A percentile compares a stretch with the other conserved stretches of the same genome.
Evolutionary conservation across 30 jellyfish, hydroid and myxozoan genomes (phyloP).

Genomic region (Mastigias papua): DNA sequence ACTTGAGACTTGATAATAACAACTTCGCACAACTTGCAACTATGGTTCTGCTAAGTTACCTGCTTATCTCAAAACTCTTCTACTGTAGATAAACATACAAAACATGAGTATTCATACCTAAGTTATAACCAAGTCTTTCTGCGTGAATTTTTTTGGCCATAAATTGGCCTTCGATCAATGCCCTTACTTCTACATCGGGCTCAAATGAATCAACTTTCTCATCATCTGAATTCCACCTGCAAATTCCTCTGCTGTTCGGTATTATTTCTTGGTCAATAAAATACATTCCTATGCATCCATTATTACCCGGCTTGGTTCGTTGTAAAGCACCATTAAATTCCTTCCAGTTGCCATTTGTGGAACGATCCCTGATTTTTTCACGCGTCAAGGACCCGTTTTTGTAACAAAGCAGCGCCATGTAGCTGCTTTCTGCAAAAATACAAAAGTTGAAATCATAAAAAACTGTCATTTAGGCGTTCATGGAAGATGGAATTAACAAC

Average conservation of each 20-base stretch:
- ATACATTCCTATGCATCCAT: slow-evolving; percentile 81
- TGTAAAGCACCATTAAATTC: slow-evolving; percentile 65
- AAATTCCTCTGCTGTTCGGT: slow-evolving; percentile 79
- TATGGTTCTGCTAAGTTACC: too few relatives aligned
- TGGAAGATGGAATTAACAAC: too few relatives aligned
- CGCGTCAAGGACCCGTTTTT: slow-evolving; percentile 94
- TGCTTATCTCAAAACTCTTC: too few relatives aligned
- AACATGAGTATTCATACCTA: slow-evolving; percentile 74
- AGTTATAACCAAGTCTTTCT: slow-evolving; percentile 61
- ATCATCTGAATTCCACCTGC: slow-evolving; percentile 69
- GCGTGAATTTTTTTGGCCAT: slow-evolving; percentile 86
- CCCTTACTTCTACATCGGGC: slow-evolving; percentile 78
- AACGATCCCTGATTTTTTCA: slow-evolving; percentile 56
- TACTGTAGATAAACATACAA: too few relatives aligned
- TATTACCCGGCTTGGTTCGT: slow-evolving; percentile 80
- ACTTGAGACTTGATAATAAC: too few relatives aligned
- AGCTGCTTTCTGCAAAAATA: slow-evolving; percentile 47
- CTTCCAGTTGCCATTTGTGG: slow-evolving; percentile 66
- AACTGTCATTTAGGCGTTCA: neutral
- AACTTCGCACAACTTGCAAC: too few relatives aligned
- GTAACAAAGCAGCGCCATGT: slow-evolving; percentile 93
- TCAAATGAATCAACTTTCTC: slow-evolving; percentile 45
- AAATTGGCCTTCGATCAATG: slow-evolving; percentile 91
- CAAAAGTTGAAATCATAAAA: neutral
- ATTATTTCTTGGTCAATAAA: slow-evolving; percentile 86